Conservation (phyloP, 64 coral and sea anemone species). For the Orbicella faveolata region DNA sequence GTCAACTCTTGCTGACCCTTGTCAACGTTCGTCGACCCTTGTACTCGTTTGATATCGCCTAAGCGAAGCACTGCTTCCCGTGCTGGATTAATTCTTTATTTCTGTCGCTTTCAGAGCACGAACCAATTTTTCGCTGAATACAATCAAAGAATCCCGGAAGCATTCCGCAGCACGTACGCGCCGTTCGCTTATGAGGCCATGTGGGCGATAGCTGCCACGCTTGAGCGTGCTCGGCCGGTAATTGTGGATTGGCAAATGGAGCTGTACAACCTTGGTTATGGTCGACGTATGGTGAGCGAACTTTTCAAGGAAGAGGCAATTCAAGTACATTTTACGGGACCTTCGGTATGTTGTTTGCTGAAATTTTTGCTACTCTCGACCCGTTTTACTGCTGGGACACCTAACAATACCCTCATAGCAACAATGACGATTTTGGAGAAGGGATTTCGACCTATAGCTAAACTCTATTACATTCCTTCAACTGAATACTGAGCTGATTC, state of each 20-base stretch:
- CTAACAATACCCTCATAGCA: too few species aligned
- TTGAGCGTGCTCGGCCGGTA: constrained; percentile 22
- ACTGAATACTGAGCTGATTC: too few species aligned
- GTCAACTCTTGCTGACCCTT: too few species aligned
- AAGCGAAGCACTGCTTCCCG: background rate
- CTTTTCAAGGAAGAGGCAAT: constrained; percentile 32
- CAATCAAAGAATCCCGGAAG: background rate
- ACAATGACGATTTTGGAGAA: too few species aligned
- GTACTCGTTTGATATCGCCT: too few species aligned
- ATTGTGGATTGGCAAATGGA: background rate
- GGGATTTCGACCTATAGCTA: too few species aligned
- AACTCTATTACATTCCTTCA: too few species aligned
- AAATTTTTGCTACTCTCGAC: background rate
- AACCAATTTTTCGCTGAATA: constrained; percentile 15
- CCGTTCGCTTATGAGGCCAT: constrained; percentile 42
- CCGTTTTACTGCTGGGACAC: background rate
- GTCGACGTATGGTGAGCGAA: constrained; percentile 12
- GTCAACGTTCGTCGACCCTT: too few species aligned
- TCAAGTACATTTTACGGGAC: constrained; percentile 11
- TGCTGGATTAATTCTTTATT: background rate
- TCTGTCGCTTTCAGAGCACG: background rate
- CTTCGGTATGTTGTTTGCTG: background rate
- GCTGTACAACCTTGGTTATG: background rate
- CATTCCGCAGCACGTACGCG: constrained; percentile 13
- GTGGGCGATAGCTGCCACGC: constrained; percentile 23